A percentile compares a stretch with the other conserved stretches of the same genome.
phyloP scores from a whole-genome alignment of 2,888 invertebrate genomes.

The Troides helena region DNA sequence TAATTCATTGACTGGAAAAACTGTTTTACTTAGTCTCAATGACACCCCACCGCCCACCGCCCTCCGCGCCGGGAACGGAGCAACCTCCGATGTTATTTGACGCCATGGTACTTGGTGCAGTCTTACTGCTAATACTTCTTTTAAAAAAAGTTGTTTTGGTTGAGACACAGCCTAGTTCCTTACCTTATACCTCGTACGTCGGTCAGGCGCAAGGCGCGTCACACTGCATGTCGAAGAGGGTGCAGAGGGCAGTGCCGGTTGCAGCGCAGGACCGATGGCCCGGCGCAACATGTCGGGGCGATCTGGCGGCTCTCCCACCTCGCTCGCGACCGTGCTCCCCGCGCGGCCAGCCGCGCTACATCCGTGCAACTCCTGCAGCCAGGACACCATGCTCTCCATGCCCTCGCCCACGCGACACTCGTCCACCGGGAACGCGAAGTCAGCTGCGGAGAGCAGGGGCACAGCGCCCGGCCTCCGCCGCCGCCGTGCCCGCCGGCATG shows the following conservation, averaged over 20 bases:
- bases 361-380: constrained; percentile 91
- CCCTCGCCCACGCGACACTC: constrained; percentile 81
- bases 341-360: constrained; percentile 83
- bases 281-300: constrained; percentile 91
- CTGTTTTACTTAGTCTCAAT: too few species aligned
- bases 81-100: too few species aligned
- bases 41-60: too few species aligned
- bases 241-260: constrained; percentile 65
- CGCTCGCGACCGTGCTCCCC: too few species aligned
- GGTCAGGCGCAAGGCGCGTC: constrained; percentile 79
- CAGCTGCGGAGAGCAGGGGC: constrained; percentile 44
- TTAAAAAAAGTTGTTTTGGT: too few species aligned
- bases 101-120: too few species aligned
- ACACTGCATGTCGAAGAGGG: constrained; percentile 77
- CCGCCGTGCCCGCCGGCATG: constrained; percentile 30
- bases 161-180: constrained; percentile 32
- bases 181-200: constrained; percentile 91
- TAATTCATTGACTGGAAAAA: too few species aligned
- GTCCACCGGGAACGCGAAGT: constrained; percentile 52
- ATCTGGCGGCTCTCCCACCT: constrained; percentile 81
- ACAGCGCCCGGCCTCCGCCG: constrained; percentile 41
- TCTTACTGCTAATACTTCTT: too few species aligned
- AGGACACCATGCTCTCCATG: constrained; percentile 92
- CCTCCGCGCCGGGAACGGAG: neutral
- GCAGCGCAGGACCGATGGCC: constrained; percentile 73